Evolutionary conservation across 2,797 vertebrate genomes (phyloP).

Genomic region (Pipistrellus kuhlii): DNA sequence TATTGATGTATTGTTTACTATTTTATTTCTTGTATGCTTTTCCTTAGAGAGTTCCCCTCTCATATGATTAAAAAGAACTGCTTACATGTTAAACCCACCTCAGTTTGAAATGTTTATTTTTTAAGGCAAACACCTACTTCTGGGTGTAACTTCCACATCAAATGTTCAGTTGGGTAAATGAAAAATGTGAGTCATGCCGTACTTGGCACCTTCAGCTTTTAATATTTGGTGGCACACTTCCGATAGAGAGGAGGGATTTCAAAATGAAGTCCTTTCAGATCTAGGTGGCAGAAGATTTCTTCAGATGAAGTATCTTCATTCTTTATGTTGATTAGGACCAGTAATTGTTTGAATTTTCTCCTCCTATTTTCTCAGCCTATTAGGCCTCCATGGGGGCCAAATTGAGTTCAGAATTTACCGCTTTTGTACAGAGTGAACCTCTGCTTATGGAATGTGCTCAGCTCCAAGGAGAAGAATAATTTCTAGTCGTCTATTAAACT

Average conservation of each 20-base stretch:
- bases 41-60: background rate
- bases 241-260: slow-evolving; percentile 20
- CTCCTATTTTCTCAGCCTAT: slow-evolving; percentile 61
- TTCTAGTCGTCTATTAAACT: background rate
- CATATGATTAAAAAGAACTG: slow-evolving; percentile 31
- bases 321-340: background rate
- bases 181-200: slow-evolving; percentile 54
- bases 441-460: background rate
- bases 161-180: slow-evolving; percentile 41
- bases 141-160: slow-evolving; percentile 3
- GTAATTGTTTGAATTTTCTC: slow-evolving; percentile 55
- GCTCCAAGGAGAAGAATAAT: background rate
- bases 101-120: background rate
- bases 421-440: background rate
- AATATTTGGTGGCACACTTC: slow-evolving; percentile 54
- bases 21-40: slow-evolving; percentile 23
- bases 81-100: background rate
- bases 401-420: background rate
- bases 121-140: slow-evolving; percentile 8
- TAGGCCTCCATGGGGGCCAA: background rate
- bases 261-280: slow-evolving; percentile 3
- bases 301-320: background rate
- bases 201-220: slow-evolving; percentile 60
- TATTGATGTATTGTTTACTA: background rate
- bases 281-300: slow-evolving; percentile 21